phyloP scores from a whole-genome alignment of 2,797 vertebrate species.

The Clarias pachynema region DNA sequence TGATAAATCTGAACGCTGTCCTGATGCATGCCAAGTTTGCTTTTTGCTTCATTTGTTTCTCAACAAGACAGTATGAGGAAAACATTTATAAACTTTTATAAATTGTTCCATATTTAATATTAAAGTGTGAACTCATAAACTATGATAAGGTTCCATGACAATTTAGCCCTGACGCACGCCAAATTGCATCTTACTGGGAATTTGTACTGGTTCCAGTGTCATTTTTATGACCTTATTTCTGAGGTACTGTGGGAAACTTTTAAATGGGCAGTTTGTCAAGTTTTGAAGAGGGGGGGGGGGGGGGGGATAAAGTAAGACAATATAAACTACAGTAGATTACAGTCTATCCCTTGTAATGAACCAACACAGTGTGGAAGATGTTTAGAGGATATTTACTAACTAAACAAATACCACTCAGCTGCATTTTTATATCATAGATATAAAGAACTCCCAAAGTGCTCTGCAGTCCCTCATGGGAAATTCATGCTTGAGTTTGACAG shows the following conservation, averaged over 20 bases:
- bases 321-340: slow-evolving; percentile 31
- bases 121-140: background rate
- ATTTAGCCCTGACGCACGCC: background rate
- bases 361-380: slow-evolving; percentile 29
- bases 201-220: slow-evolving; percentile 12
- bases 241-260: slow-evolving; percentile 38
- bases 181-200: background rate
- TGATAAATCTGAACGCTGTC: background rate
- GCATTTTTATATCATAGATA: slow-evolving; percentile 25
- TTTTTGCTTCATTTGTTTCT: background rate
- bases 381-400: slow-evolving; percentile 39
- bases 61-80: background rate
- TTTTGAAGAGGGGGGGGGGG: background rate
- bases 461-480: slow-evolving; percentile 48
- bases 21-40: background rate
- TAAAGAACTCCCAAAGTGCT: slow-evolving; percentile 38
- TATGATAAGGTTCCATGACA: background rate
- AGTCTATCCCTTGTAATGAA: slow-evolving; percentile 11
- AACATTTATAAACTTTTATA: background rate
- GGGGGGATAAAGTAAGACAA: slow-evolving; percentile 36
- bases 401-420: slow-evolving; percentile 44
- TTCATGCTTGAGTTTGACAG: slow-evolving; percentile 43
- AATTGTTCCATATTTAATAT: background rate
- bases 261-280: slow-evolving; percentile 23
- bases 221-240: slow-evolving; percentile 5